A percentile compares a stretch with the other conserved stretches of the same genome.
These are phyloP conservation scores for Ibidorhyncha struthersii DNA, from an alignment of 2,113 vertebrate species.

Conservation along the genomic window DNA sequence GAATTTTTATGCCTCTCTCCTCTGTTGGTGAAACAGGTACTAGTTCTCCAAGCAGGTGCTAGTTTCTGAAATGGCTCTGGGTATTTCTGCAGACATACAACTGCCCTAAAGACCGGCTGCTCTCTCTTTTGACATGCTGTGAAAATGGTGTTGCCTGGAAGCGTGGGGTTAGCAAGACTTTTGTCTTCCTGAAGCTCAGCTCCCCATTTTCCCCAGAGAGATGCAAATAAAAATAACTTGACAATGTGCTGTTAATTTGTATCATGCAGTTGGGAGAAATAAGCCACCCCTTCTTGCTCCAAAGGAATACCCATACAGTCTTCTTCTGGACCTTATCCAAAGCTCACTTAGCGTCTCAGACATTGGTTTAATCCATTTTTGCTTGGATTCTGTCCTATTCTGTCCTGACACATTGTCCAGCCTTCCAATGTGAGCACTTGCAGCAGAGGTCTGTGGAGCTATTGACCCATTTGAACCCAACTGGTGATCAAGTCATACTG, in stretches of 20 bases:
- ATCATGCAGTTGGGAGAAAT: neutral
- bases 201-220: neutral
- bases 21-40: neutral
- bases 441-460: neutral
- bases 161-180: neutral
- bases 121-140: neutral
- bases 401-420: neutral
- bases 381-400: neutral
- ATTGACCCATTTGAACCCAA: neutral
- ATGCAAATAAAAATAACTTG: neutral
- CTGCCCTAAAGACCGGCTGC: neutral
- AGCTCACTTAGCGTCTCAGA: neutral
- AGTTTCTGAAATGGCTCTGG: neutral
- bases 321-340: neutral
- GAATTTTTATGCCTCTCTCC: neutral
- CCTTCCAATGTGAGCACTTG: neutral
- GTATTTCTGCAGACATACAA: neutral
- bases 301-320: neutral
- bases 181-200: neutral
- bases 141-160: neutral
- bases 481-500: neutral
- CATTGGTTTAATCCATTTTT: neutral
- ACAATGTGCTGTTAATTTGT: neutral
- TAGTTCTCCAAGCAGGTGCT: neutral
- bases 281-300: neutral